Evolutionary conservation across 2,113 vertebrate species (phyloP), one percentile per base, ranked within the genome.

Genomic region (Nycticorax nycticorax): DNA sequence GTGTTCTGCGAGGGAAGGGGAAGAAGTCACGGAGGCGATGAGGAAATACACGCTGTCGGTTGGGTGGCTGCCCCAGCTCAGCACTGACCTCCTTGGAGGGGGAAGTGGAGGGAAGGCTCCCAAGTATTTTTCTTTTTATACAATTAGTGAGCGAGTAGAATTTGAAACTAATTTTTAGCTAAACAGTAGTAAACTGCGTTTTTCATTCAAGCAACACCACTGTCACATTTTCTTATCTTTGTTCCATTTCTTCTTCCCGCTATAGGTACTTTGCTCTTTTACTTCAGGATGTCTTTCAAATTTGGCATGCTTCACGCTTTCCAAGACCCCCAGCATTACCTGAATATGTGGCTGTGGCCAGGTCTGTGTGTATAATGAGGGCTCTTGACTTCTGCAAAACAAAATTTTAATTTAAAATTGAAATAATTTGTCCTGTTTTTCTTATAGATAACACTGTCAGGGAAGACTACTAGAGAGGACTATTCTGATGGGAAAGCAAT

Each of bases 1-100:
- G 2, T 7, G 41, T 52, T 28, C 48, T 28, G 35, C 5, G 63
- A 73, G 62, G 50, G 59, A 57, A 63, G 72, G 59, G 72, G 66
- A 79, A 69, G 68, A 12, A 43, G 60, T 12, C 30, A 15, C 2
- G 17, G 48, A 41, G 21, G 68, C 45, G 26, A 4, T 28, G 20
- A 22, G 88, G 88, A 84, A 85, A 55, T 10, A 12, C 0, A 5
- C 5, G 9, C 37, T 5, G 60, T 5, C 0, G 0, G 21, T 0
- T 32, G 52, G 33, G 67, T n/a, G 71, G 27, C 71, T n/a, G 52
- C 53, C 23, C 28, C 53, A 8, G 26, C 57, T 26, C 4, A 27
- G 57, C 5, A 10, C 8, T 71, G 75, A 63, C 71, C 37, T 55
- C 22, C 8, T 14, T 12, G 22, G 18, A 35, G 26, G 33, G 41